Evolutionary conservation across 2,113 vertebrate genomes (phyloP).

Genomic region (Stegastes partitus): DNA sequence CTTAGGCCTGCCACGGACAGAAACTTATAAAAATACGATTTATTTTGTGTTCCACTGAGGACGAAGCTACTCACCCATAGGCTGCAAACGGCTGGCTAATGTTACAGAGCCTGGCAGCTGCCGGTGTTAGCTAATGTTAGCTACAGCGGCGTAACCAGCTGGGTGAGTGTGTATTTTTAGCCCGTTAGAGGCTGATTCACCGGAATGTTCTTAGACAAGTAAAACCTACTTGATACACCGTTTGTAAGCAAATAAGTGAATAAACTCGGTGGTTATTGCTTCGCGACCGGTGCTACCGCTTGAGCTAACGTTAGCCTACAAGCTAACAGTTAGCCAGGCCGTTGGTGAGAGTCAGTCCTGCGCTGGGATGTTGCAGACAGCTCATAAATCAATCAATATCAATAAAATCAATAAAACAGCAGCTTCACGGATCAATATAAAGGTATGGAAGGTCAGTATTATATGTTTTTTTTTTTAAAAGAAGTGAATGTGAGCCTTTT

Average conservation of each 20-base stretch:
- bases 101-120: conserved; percentile 39
- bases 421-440: not conserved
- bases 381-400: no score
- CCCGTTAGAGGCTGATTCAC: not conserved
- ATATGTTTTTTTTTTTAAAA: not conserved
- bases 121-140: conserved; percentile 39
- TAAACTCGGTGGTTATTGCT: not conserved
- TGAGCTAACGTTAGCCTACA: not conserved
- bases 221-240: not conserved
- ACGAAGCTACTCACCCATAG: conserved; percentile 42
- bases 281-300: not conserved
- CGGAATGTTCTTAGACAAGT: not conserved
- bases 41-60: not conserved
- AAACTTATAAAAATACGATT: no score
- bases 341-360: conserved; percentile 32
- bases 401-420: not conserved
- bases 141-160: conserved; percentile 34
- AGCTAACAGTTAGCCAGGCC: not conserved
- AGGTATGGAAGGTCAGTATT: not conserved
- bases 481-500: not conserved
- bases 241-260: not conserved
- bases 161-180: conserved; percentile 76
- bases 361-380: conserved; percentile 32
- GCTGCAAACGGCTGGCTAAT: conserved; percentile 12
- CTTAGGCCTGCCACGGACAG: no score